Evolutionary conservation across 2,888 invertebrate genomes (phyloP).

Genomic region (Trypoxylon attenuatum): DNA sequence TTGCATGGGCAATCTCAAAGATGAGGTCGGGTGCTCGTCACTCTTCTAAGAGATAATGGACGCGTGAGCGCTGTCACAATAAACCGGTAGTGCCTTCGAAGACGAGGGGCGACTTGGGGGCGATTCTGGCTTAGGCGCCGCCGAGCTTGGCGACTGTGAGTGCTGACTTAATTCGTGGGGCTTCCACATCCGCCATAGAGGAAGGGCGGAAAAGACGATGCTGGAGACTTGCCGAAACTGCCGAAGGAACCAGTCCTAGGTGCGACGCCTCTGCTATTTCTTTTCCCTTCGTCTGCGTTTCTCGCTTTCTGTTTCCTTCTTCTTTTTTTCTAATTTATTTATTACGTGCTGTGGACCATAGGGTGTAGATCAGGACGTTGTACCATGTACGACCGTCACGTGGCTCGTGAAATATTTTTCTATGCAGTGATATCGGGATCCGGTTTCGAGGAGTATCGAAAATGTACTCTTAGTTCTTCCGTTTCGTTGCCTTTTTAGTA

Average conservation of each 20-base stretch:
- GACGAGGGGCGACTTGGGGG: conserved; percentile 25
- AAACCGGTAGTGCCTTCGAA: conserved; percentile 69
- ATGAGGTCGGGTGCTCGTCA: conserved; percentile 53
- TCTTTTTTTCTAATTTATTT: conserved; percentile 34
- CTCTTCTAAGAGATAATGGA: conserved; percentile 32
- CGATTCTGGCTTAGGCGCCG: conserved; percentile 15
- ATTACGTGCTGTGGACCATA: conserved; percentile 6
- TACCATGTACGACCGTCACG: background rate
- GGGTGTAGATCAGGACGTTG: background rate
- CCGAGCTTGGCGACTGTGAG: conserved; percentile 7
- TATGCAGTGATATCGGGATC: background rate
- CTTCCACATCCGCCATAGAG: conserved; percentile 21
- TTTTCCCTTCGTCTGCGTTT: conserved; percentile 17
- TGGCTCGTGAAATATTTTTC: conserved; percentile 3
- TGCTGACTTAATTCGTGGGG: conserved; percentile 18
- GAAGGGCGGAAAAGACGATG: conserved; percentile 9
- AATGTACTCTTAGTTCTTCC: background rate
- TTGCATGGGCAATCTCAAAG: conserved; percentile 41
- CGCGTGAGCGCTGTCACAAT: conserved; percentile 54
- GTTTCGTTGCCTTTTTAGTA: conserved; percentile 3
- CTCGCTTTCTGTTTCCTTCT: background rate
- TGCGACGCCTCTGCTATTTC: conserved; percentile 23
- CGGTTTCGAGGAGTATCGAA: background rate
- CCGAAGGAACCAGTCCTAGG: conserved; percentile 5
- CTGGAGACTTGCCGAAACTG: conserved; percentile 21